Base-by-base conservation (phyloP, 2,113 vertebrate genomes). In the Proteles cristata region DNA sequence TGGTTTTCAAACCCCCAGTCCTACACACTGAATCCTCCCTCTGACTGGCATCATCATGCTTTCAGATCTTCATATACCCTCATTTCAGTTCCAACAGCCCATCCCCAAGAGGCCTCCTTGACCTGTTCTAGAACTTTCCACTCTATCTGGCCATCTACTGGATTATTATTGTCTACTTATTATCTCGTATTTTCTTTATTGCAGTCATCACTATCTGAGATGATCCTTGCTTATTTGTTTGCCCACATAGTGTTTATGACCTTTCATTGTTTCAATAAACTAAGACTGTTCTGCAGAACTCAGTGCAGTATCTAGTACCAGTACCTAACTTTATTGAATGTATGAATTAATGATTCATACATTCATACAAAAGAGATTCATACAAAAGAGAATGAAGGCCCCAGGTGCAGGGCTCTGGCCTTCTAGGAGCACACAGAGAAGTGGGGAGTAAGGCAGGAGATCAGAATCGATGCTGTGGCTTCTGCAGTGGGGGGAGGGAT, bases 401-500 rank as follows among this genome's bases (percentile, higher is more conserved):
- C 19, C 83, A 39, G 26, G 23, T 35, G 7, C n/a, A 91, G 93
- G 66, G 1, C 28, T 91, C 53, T 61, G 16, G 25, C 33, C n/a
- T 69, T 7, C 21, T 55, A n/a, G 28, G 65, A 43, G 23, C 7
- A 7, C 9, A 33, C 11, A 1, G 48, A 73, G 69, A 25, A 16
- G 17, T 2, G 5, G 39, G 26, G 35, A 39, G 31, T 1, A n/a
- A 43, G 11, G 16, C 39, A 0, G 0, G 1, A 61, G 16, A 43
- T 68, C 35, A 39, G 58, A 21, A 68, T n/a, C 0, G 3, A 48
- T 9, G 12, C 4, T 4, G 9, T 2, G 33, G 31, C 35, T 33
- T 4, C 12, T 50, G 15, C 31, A 7, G 14, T 12, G 5, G 7
- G 4, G 7, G 45, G 28, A 55, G 8, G n/a, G 4, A 39, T 26